These are phyloP conservation scores for Trissolcus brochymenae DNA, from an alignment of 2,888 invertebrate genomes.

Conservation along the genomic window DNA sequence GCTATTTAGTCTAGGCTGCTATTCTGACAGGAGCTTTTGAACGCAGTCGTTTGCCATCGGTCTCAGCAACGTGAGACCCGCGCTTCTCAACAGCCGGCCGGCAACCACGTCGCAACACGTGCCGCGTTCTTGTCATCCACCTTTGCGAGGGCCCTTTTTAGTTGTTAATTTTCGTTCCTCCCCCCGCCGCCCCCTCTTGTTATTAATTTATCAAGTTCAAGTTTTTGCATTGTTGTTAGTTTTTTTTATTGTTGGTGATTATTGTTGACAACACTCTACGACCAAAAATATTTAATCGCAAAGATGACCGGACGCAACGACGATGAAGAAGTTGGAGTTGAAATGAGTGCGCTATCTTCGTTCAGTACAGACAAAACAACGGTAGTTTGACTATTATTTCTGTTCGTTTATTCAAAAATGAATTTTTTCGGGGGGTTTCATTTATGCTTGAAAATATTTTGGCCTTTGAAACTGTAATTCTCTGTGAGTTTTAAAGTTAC, in stretches of 20 bases:
- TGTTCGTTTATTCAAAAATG: not conserved
- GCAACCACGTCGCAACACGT: conserved; percentile 7
- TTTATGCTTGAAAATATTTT: too few relatives aligned
- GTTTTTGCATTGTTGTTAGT: too few relatives aligned
- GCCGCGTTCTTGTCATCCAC: conserved; percentile 7
- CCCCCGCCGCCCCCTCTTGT: too few relatives aligned
- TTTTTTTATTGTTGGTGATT: too few relatives aligned
- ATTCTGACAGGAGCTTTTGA: conserved; percentile 49
- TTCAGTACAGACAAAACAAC: conserved; percentile 22
- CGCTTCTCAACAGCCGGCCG: conserved; percentile 13
- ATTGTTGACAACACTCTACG: not conserved
- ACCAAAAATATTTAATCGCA: not conserved
- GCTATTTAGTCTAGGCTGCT: conserved; percentile 49
- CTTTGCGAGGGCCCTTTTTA: not conserved
- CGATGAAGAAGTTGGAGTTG: conserved; percentile 39
- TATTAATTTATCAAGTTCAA: too few relatives aligned
- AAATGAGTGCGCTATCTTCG: conserved; percentile 54
- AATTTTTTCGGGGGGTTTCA: too few relatives aligned
- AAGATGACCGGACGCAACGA: conserved; percentile 49
- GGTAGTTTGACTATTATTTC: conserved; percentile 19
- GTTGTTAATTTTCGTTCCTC: not conserved
- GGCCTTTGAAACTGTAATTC: too few relatives aligned
- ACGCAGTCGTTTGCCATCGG: conserved; percentile 39
- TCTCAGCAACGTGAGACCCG: conserved; percentile 12
- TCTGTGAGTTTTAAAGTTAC: too few relatives aligned